Conservation (phyloP, 2,113 vertebrate genomes). For the Vulpes ferrilata region DNA sequence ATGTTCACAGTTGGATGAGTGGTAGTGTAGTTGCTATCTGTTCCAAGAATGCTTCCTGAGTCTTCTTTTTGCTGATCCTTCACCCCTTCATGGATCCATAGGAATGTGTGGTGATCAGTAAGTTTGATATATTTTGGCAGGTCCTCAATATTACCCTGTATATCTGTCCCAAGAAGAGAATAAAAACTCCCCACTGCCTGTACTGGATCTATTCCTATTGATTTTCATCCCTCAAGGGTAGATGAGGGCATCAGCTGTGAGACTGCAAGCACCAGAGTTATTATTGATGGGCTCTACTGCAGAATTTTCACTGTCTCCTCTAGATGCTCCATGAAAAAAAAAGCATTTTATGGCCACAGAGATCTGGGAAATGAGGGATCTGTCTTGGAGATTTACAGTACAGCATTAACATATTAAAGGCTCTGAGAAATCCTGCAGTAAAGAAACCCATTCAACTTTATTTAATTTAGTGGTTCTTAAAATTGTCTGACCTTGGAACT, state of each 20-base stretch:
- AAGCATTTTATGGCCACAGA: background rate
- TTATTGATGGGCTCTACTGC: background rate
- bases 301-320: background rate
- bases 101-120: background rate
- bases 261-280: background rate
- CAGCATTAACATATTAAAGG: background rate
- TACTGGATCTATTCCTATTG: background rate
- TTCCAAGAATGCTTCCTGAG: background rate
- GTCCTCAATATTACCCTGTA: background rate
- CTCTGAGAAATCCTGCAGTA: background rate
- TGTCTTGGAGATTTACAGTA: background rate
- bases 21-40: background rate
- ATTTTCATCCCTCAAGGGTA: background rate
- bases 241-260: background rate
- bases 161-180: background rate
- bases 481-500: slow-evolving; percentile 15
- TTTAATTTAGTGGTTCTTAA: slow-evolving; percentile 20
- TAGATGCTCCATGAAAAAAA: background rate
- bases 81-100: background rate
- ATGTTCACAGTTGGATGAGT: background rate
- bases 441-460: background rate
- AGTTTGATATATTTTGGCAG: background rate
- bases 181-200: background rate
- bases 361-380: slow-evolving; percentile 2
- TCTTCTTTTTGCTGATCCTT: background rate